phyloP scores from a whole-genome alignment of 2,113 vertebrate species.

The Sylvia atricapilla region DNA sequence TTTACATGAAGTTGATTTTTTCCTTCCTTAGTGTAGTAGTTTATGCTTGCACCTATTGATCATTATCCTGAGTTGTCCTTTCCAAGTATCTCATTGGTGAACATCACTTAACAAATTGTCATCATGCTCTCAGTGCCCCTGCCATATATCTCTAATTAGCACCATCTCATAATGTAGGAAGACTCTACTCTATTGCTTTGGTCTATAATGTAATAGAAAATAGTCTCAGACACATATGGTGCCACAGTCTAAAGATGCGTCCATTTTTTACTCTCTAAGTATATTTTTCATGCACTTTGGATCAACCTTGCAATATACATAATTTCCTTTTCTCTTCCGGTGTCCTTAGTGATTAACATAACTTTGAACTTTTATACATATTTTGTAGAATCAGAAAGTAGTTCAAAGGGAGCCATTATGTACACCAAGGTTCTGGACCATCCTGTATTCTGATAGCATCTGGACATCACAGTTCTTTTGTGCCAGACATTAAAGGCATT shows the following conservation, averaged over 20 bases:
- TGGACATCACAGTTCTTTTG: background rate
- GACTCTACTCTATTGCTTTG: background rate
- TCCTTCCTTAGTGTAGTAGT: background rate
- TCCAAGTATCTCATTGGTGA: background rate
- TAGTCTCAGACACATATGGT: background rate
- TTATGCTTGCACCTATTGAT: background rate
- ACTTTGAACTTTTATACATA: background rate
- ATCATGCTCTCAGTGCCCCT: background rate
- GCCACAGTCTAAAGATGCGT: background rate
- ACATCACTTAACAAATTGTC: background rate
- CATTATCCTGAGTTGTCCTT: background rate
- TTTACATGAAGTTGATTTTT: background rate
- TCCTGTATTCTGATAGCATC: background rate
- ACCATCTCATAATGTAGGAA: background rate
- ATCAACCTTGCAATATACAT: background rate
- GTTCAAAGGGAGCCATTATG: background rate
- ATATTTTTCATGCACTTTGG: background rate
- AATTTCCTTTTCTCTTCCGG: background rate
- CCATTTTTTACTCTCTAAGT: background rate
- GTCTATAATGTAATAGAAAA: background rate
- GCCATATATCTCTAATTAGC: background rate
- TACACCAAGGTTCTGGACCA: background rate
- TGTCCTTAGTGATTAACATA: background rate
- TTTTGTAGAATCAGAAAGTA: background rate
- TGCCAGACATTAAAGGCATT: background rate